Base-by-base conservation (phyloP, 2,113 vertebrate species). In the Pan paniscus region DNA sequence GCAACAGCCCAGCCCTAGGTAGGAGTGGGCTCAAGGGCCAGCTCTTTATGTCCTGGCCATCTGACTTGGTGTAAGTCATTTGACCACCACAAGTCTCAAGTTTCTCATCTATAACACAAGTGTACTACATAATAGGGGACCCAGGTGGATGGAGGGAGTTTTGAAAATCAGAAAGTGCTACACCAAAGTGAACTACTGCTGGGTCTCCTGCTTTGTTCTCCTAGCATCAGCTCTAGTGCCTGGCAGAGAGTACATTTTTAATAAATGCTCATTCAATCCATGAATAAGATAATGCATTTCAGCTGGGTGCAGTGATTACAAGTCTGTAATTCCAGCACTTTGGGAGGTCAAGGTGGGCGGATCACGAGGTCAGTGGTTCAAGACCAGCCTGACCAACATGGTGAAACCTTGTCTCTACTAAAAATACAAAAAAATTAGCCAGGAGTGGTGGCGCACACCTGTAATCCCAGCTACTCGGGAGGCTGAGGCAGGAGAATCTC, bases 201-300 rank as follows among this genome's bases (percentile, higher is more conserved):
- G 11, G 32, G n/a, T 27, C 72, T 35, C 27, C 46, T 52, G 80
- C 18, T 32, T 61, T 81, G 76, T 68, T 90, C 68, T 6, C 43
- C 75, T 25, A 50, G n/a, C 3, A 68, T n/a, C 22, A 91, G 35
- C 95, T 86, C 40, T 11, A 40, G 43, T 20, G 25, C 80, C 75
- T 25, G 25, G 82, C 30, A 55, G 52, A 83, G 5, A 76, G 72
- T 23, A 18, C 40, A 25, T 23, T 89, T 89, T 92, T 80, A 90
- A 96, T 64, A 85, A 83, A 87, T 70, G 90, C 18, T 86, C 50
- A 57, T 1, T 83, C 68, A 97, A 82, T 82, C 89, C 61, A 87
- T 84, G 81, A 94, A 70, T 90, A 94, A 96, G 86, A 87, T 81
- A 89, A 84, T 89, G 43, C 84, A 64, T 72, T 27, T 64, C 30